Evolutionary conservation across 2,797 vertebrate genomes (phyloP).

Genomic region (Schizopygopsis pylzovi): DNA sequence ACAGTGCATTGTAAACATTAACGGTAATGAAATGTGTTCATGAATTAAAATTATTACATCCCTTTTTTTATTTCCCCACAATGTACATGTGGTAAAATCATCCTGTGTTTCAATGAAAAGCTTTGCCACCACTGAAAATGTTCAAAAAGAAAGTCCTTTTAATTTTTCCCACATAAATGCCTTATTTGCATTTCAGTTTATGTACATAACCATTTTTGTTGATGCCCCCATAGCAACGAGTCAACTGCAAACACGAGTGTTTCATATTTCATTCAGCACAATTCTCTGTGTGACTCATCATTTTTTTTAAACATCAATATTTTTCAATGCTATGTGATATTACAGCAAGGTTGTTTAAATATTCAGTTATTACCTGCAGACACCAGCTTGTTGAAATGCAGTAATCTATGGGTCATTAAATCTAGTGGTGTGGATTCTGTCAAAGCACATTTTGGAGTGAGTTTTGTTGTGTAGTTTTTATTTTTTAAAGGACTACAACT

Average conservation of each 20-base stretch:
- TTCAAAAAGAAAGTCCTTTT: background rate
- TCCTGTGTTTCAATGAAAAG: background rate
- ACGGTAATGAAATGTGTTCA: slow-evolving; percentile 40
- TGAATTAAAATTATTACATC: slow-evolving; percentile 10
- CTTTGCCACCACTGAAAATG: slow-evolving; percentile 17
- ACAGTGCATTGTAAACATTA: slow-evolving; percentile 48
- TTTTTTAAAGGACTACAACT: slow-evolving; percentile 50
- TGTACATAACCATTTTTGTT: slow-evolving; percentile 34
- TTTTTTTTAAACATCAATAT: slow-evolving; percentile 34
- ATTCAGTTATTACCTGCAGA: slow-evolving; percentile 6
- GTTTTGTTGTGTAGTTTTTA: slow-evolving; percentile 63
- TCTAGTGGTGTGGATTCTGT: slow-evolving; percentile 54
- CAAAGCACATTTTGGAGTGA: slow-evolving; percentile 49
- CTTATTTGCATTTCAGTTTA: slow-evolving; percentile 48
- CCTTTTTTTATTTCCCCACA: background rate
- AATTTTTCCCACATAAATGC: slow-evolving; percentile 45
- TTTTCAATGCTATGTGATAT: slow-evolving; percentile 38
- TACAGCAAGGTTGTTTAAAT: slow-evolving; percentile 35
- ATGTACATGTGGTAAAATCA: background rate
- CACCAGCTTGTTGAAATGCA: slow-evolving; percentile 56
- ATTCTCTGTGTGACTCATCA: slow-evolving; percentile 48
- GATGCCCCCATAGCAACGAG: slow-evolving; percentile 30
- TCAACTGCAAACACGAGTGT: slow-evolving; percentile 45
- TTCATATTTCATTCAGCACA: slow-evolving; percentile 51
- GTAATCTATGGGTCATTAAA: slow-evolving; percentile 53